phyloP scores from a whole-genome alignment of 2,888 invertebrate genomes.

The Psococerastis gibbosa region DNA sequence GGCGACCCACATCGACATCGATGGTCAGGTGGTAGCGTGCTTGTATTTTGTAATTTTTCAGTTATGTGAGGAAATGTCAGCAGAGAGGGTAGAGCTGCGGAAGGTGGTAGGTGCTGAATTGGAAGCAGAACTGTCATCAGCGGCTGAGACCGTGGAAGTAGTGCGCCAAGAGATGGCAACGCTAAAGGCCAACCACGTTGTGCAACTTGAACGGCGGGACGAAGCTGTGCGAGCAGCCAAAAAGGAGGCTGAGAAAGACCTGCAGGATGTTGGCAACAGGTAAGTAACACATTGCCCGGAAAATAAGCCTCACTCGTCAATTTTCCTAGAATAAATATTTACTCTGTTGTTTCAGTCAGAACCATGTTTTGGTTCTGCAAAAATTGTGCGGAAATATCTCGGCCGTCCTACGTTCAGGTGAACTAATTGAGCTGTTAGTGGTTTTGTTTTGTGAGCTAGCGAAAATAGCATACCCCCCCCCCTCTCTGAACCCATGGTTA shows the following conservation, averaged over 20 bases:
- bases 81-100: slow-evolving; percentile 35
- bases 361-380: too few species aligned
- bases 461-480: too few species aligned
- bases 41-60: slow-evolving; percentile 21
- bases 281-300: slow-evolving; percentile 25
- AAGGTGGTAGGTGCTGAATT: slow-evolving; percentile 42
- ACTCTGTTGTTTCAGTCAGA: too few species aligned
- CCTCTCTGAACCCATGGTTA: too few species aligned
- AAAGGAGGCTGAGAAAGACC: slow-evolving; percentile 44
- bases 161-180: slow-evolving; percentile 18
- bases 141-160: slow-evolving; percentile 22
- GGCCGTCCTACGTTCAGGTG: too few species aligned
- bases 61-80: slow-evolving; percentile 31
- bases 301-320: too few species aligned
- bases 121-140: slow-evolving; percentile 36
- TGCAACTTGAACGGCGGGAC: slow-evolving; percentile 14
- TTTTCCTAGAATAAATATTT: too few species aligned
- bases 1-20: too few species aligned
- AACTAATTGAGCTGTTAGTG: too few species aligned
- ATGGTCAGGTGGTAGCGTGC: too few species aligned
- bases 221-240: neutral
- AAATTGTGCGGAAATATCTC: too few species aligned
- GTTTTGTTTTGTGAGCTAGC: too few species aligned
- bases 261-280: slow-evolving; percentile 65
- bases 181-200: slow-evolving; percentile 17